A percentile compares a stretch with the other conserved stretches of the same genome.
Evolutionary conservation across 2,888 invertebrate genomes (phyloP).

Genomic region (Dinocampus coccinellae): DNA sequence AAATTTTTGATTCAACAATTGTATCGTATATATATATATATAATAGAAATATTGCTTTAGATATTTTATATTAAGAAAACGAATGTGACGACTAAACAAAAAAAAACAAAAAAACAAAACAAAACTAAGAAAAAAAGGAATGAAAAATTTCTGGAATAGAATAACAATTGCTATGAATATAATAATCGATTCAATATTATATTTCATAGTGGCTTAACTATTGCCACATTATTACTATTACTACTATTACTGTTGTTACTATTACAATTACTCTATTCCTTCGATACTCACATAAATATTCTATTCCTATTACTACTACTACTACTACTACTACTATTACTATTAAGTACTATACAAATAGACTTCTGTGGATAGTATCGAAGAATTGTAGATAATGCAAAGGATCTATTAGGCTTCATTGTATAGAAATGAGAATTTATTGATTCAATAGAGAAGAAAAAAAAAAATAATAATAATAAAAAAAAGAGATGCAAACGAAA

Average conservation of each 20-base stretch:
- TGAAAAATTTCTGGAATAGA: neutral
- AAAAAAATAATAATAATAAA: neutral
- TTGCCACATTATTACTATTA: constrained; percentile 7
- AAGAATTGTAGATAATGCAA: neutral
- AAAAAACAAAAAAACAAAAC: too few relatives aligned
- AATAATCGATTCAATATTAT: constrained; percentile 10
- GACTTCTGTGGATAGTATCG: constrained; percentile 1
- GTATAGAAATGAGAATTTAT: neutral
- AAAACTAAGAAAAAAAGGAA: too few relatives aligned
- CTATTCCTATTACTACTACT: neutral
- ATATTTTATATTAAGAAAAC: neutral
- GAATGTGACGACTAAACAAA: neutral
- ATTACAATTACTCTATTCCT: neutral
- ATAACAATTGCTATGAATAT: constrained; percentile 3
- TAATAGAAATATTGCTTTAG: neutral
- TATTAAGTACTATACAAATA: too few relatives aligned
- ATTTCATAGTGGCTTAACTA: neutral
- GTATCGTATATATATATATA: neutral
- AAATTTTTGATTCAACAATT: neutral
- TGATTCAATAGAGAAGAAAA: neutral
- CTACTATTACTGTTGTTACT: neutral
- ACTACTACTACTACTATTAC: neutral
- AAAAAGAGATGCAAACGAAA: neutral
- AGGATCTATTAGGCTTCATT: neutral
- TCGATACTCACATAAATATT: neutral